A percentile compares a stretch with the other conserved stretches of the same genome.
phyloP scores from a whole-genome alignment of 2,888 invertebrate genomes.

The Aphidius colemani region DNA sequence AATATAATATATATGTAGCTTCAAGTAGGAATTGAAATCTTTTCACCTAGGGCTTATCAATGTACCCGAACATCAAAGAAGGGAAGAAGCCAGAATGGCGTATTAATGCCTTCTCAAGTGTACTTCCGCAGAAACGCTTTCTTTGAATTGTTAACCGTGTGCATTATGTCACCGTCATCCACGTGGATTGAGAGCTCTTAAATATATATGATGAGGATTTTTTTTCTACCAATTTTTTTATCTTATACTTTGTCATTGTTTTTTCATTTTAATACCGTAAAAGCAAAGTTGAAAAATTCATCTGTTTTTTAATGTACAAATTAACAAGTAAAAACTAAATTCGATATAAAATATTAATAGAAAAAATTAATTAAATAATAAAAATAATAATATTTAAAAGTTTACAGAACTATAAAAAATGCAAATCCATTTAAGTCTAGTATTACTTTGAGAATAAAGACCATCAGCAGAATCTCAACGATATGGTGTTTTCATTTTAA shows the following conservation, averaged over 20 bases:
- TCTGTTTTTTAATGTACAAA: no score
- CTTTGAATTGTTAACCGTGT: slow-evolving; percentile 40
- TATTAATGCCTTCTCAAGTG: slow-evolving; percentile 41
- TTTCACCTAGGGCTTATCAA: slow-evolving; percentile 19
- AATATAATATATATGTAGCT: background rate
- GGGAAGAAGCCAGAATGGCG: slow-evolving; percentile 18
- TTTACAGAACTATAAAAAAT: no score
- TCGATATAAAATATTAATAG: no score
- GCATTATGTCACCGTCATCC: slow-evolving; percentile 33
- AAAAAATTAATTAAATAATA: no score
- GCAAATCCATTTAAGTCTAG: background rate
- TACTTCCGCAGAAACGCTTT: slow-evolving; percentile 37
- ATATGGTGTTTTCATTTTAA: slow-evolving; percentile 5
- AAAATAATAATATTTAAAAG: no score
- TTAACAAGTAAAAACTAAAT: no score
- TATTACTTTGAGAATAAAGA: slow-evolving; percentile 15
- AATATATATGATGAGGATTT: slow-evolving; percentile 4
- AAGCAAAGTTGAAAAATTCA: no score
- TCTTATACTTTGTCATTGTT: background rate
- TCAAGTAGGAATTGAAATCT: slow-evolving; percentile 8
- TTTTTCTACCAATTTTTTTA: slow-evolving; percentile 6
- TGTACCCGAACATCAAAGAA: slow-evolving; percentile 18
- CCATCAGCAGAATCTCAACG: slow-evolving; percentile 16
- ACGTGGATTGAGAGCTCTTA: background rate
- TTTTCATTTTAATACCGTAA: no score